These are phyloP conservation scores for Falcaria lacertinaria DNA, from an alignment of 2,888 invertebrate genomes.

Conservation along the genomic window DNA sequence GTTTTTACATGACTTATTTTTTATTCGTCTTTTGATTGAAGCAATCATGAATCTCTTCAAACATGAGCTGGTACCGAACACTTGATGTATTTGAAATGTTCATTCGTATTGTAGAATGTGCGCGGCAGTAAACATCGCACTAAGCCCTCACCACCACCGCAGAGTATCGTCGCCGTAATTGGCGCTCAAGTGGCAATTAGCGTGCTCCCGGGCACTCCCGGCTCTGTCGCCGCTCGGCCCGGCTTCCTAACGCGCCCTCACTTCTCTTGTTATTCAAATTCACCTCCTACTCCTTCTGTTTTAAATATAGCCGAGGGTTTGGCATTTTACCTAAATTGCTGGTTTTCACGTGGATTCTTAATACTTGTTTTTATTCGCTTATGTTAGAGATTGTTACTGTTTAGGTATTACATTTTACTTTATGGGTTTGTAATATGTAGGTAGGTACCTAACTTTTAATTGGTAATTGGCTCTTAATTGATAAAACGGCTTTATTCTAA, in stretches of 20 bases:
- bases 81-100: not conserved
- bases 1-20: no score
- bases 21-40: no score
- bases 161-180: slow-evolving; percentile 59
- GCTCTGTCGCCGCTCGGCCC: slow-evolving; percentile 50
- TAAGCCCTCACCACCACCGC: slow-evolving; percentile 10
- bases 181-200: slow-evolving; percentile 72
- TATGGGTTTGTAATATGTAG: no score
- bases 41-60: no score
- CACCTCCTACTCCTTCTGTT: slow-evolving; percentile 26
- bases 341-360: not conserved
- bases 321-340: slow-evolving; percentile 8
- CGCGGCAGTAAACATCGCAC: not conserved
- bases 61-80: no score
- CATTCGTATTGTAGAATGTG: not conserved
- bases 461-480: no score
- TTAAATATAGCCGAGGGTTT: slow-evolving; percentile 21
- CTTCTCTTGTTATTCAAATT: slow-evolving; percentile 36
- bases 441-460: no score
- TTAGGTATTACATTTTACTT: no score
- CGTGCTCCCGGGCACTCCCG: slow-evolving; percentile 53
- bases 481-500: no score
- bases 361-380: not conserved
- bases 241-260: slow-evolving; percentile 42
- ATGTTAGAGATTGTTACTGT: no score